Evolutionary conservation across 2,113 vertebrate species (phyloP).

Genomic region (Catharus fuscescens): DNA sequence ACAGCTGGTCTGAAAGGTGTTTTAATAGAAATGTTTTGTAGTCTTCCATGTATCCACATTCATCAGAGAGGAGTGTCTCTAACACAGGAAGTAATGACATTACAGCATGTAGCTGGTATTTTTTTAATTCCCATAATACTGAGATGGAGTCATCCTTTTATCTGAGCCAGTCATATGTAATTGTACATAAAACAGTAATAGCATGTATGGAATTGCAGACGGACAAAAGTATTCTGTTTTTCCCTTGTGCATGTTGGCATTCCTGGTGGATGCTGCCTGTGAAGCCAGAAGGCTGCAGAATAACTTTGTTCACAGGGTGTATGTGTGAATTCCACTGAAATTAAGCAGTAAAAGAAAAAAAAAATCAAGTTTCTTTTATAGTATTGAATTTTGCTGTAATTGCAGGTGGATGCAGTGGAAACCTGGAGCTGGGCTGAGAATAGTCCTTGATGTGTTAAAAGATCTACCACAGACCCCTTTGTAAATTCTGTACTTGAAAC

Average conservation of each 20-base stretch:
- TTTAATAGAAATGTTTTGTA: conserved; percentile 7
- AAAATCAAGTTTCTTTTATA: neutral
- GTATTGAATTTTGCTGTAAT: neutral
- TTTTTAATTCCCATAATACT: conserved; percentile 8
- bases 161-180: neutral
- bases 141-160: conserved; percentile 9
- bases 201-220: neutral
- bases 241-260: neutral
- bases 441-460: neutral
- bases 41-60: neutral
- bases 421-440: neutral
- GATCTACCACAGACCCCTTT: neutral
- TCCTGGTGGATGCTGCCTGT: neutral
- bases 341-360: neutral
- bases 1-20: neutral
- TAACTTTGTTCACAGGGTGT: neutral
- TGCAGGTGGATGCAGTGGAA: neutral
- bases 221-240: neutral
- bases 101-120: neutral
- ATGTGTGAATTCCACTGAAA: neutral
- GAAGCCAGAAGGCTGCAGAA: neutral
- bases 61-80: conserved; percentile 27
- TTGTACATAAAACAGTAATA: neutral
- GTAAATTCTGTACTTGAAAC: neutral
- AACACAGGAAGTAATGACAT: neutral